These are phyloP conservation scores for Cetoscarus ocellatus DNA, from an alignment of 2,797 vertebrate genomes.

Conservation along the genomic window DNA sequence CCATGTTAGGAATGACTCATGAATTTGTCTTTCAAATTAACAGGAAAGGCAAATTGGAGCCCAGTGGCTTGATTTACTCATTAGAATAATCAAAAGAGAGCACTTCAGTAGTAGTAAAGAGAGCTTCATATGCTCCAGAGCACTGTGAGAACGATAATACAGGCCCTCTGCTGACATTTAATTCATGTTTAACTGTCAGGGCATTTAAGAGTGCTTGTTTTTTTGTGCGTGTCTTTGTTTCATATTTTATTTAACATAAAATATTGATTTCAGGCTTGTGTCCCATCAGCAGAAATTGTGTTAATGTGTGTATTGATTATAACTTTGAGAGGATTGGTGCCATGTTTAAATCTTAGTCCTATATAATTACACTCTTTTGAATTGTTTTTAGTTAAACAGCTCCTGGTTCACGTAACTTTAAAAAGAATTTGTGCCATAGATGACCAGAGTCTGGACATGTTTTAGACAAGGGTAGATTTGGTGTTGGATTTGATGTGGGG, in stretches of 20 bases:
- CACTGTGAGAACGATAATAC: slow-evolving; percentile 41
- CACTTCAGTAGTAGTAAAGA: slow-evolving; percentile 58
- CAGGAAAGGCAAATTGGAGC: slow-evolving; percentile 51
- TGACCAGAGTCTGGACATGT: too few species aligned
- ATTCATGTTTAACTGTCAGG: slow-evolving; percentile 43
- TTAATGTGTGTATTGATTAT: too few species aligned
- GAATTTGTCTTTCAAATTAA: slow-evolving; percentile 67
- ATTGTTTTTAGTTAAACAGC: too few species aligned
- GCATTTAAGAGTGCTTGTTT: slow-evolving; percentile 31
- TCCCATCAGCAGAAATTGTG: background rate
- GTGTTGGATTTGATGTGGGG: too few species aligned
- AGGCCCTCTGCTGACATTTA: slow-evolving; percentile 53
- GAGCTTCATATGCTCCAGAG: slow-evolving; percentile 68
- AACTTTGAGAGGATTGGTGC: too few species aligned
- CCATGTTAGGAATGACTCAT: slow-evolving; percentile 52
- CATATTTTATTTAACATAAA: too few species aligned
- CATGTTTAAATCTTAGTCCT: too few species aligned
- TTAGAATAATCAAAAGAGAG: slow-evolving; percentile 71
- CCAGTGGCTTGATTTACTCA: slow-evolving; percentile 56
- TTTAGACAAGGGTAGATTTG: too few species aligned
- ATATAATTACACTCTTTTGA: too few species aligned
- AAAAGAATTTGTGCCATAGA: too few species aligned
- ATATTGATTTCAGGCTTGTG: background rate
- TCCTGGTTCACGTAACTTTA: too few species aligned
- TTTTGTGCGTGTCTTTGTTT: background rate